These are phyloP conservation scores for Prietella phreatophila DNA, from an alignment of 2,113 vertebrate species.

Conservation along the genomic window DNA sequence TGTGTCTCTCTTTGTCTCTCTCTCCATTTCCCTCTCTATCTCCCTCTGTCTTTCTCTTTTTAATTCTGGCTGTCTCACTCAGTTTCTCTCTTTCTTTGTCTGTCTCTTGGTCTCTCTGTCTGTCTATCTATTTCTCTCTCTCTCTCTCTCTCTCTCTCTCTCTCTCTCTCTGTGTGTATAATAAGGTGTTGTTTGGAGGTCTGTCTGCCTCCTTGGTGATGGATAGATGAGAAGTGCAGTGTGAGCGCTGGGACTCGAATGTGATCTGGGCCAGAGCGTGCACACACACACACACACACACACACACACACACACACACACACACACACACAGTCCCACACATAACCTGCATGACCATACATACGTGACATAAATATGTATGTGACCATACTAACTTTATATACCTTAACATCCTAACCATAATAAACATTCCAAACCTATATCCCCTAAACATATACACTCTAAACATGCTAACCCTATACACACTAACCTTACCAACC, in stretches of 20 bases:
- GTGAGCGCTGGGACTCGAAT: slow-evolving; percentile 81
- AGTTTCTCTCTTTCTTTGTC: not conserved
- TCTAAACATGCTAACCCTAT: not conserved
- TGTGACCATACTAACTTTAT: not conserved
- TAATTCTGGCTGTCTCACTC: not conserved
- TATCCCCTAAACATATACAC: not conserved
- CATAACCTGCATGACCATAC: not conserved
- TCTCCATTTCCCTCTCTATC: not conserved
- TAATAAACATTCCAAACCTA: not conserved
- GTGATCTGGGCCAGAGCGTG: slow-evolving; percentile 65
- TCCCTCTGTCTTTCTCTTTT: not conserved
- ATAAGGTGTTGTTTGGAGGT: slow-evolving; percentile 83
- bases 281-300: not conserved
- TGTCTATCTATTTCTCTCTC: not conserved
- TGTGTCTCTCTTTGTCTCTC: not conserved
- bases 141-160: not conserved
- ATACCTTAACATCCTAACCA: not conserved
- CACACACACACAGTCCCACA: slow-evolving; percentile 39
- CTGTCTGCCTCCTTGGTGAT: slow-evolving; percentile 84
- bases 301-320: slow-evolving; percentile 61
- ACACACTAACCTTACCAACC: not conserved
- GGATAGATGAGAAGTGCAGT: slow-evolving; percentile 81
- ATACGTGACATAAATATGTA: not conserved
- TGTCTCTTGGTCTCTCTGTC: not conserved
- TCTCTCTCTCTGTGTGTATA: slow-evolving; percentile 45